A percentile compares a stretch with the other conserved stretches of the same genome.
phyloP scores from a whole-genome alignment of 53 echinoderm and acorn worm genomes.

The Holothuria leucospilota region DNA sequence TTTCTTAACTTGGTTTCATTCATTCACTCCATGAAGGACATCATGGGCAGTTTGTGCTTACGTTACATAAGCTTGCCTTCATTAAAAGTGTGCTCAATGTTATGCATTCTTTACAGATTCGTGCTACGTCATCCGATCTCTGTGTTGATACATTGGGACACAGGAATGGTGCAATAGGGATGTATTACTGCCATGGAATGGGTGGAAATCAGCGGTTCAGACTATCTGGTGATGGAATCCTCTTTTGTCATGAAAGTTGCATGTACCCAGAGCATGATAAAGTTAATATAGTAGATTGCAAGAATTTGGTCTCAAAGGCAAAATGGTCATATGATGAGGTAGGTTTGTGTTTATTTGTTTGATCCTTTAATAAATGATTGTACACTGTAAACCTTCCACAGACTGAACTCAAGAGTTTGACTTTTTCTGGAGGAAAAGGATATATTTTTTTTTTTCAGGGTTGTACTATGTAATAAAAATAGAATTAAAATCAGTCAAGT shows the following conservation, averaged over 20 bases:
- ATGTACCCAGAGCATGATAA: slow-evolving; percentile 48
- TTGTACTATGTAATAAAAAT: no score
- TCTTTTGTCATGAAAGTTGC: slow-evolving; percentile 70
- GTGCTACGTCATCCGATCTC: slow-evolving; percentile 67
- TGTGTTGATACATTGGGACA: slow-evolving; percentile 89
- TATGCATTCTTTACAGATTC: slow-evolving; percentile 60
- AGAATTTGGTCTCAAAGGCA: slow-evolving; percentile 23
- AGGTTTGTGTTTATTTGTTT: not conserved
- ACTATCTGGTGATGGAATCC: slow-evolving; percentile 70
- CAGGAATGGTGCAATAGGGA: slow-evolving; percentile 63
- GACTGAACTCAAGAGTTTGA: no score
- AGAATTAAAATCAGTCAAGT: no score
- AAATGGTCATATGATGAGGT: slow-evolving; percentile 78
- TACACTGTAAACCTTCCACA: no score
- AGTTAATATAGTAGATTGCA: slow-evolving; percentile 61
- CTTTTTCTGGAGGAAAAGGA: no score
- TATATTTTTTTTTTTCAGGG: no score
- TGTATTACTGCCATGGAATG: slow-evolving; percentile 80
- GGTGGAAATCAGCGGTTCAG: slow-evolving; percentile 94
- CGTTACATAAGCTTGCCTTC: no score
- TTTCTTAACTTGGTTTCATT: no score
- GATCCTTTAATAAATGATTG: no score
- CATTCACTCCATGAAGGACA: no score
- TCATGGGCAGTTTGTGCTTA: no score
- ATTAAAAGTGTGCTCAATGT: no score